Base-by-base conservation (phyloP, 2,797 vertebrate species). In the Gambusia yucatana region DNA sequence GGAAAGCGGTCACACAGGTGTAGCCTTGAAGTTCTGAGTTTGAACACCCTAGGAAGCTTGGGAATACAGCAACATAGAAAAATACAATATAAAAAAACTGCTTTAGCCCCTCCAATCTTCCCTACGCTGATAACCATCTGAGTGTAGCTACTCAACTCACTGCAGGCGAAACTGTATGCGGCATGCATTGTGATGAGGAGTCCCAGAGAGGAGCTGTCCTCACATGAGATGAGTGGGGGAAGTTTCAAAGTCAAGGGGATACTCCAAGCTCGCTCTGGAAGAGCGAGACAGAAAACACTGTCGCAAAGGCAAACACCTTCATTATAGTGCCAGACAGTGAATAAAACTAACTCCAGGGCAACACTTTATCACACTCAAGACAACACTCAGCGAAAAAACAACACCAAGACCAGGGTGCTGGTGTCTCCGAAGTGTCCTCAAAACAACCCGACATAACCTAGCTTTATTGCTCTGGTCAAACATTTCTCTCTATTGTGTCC, bases 191-290 rank as follows among this genome's bases (percentile, higher is more conserved):
- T 87, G 88, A 92, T 92, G 69, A 81, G 61, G 72, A 85, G 77
- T 77, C 88, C 84, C 83, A 72, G 86, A 47, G 76, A 84, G 79
- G 83, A 85, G 82, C 79, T 83, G 83, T 86, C 77, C 83, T 78
- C 78, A 44, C 75, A 81, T 43, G 55, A 77, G 85, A 85, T 17
- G 80, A 87, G 79, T 74, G 77, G 81, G 79, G 86, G 76, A 77
- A 87, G 86, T 92, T 92, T 94, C 87, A 93, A 93, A 94, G 93
- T 94, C 90, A 91, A 92, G 88, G 78, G 77, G 87, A 84, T 75
- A 81, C 84, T 87, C 30, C 8, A 7, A 77, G 83, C 87, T 86
- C 52, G 46, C 52, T 44, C 30, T 17, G 47, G 30, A 41, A 30
- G 73, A 46, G 48, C 73, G 52, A 59, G 43, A 78, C 72, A 72